phyloP scores from a whole-genome alignment of 2,797 vertebrate species.

The Macrochelys suwanniensis region DNA sequence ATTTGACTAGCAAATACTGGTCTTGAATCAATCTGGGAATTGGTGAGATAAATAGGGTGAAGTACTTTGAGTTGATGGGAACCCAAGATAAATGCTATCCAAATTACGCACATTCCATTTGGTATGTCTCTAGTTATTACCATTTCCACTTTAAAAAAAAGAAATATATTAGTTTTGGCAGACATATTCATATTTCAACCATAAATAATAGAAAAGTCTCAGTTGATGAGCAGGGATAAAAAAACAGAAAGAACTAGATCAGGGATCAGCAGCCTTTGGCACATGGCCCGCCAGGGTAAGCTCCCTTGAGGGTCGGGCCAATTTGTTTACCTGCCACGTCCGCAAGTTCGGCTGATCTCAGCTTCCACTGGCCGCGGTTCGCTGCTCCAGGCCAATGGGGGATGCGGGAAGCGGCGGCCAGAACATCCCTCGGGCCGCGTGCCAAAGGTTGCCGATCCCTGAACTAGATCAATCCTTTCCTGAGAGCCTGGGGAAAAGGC shows the following conservation, averaged over 20 bases:
- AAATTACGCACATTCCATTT: conserved; percentile 10
- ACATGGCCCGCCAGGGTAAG: no score
- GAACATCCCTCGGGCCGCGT: no score
- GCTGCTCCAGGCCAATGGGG: no score
- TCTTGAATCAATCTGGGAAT: conserved; percentile 10
- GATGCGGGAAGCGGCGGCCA: no score
- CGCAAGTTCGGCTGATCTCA: no score
- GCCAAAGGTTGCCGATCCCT: no score
- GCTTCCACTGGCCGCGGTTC: no score
- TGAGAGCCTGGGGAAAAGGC: background rate
- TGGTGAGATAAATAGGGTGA: conserved; percentile 35
- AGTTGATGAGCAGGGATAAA: background rate
- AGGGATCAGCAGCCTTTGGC: no score
- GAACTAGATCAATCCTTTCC: background rate
- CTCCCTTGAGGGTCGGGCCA: no score
- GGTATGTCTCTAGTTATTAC: conserved; percentile 1
- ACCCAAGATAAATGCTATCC: background rate
- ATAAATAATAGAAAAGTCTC: background rate
- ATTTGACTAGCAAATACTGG: conserved; percentile 6
- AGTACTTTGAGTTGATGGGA: conserved; percentile 44
- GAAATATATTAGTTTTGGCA: background rate
- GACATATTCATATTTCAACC: background rate
- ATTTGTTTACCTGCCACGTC: no score
- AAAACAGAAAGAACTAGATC: background rate
- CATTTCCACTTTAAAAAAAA: background rate